Percentiles rank a stretch among this genome's conserved stretches.
Conservation (phyloP, 2,113 vertebrate species). For the Trochalopteron elliotii region DNA sequence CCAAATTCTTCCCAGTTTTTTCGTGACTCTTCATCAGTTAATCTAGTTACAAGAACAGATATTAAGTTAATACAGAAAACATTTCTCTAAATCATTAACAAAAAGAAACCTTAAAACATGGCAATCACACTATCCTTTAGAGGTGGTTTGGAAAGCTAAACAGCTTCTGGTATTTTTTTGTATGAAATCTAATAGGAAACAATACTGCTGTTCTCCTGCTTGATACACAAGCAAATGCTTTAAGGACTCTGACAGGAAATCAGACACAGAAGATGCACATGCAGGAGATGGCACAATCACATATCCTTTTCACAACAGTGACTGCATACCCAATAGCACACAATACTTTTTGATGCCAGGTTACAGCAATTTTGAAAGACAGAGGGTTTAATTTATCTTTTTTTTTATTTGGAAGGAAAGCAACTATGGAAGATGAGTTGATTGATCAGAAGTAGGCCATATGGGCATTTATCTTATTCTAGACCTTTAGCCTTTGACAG, state of each 20-base stretch:
- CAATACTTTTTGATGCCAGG: neutral
- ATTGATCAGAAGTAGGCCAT: neutral
- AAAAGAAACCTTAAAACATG: neutral
- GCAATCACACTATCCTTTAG: neutral
- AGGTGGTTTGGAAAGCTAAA: neutral
- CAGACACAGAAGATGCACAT: neutral
- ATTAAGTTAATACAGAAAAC: neutral
- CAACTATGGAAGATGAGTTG: neutral
- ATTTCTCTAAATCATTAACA: neutral
- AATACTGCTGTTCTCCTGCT: neutral
- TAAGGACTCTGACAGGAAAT: neutral
- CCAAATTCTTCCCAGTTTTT: constrained; percentile 92
- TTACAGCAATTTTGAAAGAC: neutral
- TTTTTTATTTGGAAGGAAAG: neutral
- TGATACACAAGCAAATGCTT: neutral
- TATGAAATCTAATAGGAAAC: neutral
- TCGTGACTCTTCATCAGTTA: constrained; percentile 94
- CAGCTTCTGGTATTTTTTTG: neutral
- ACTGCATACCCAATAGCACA: neutral
- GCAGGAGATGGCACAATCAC: neutral
- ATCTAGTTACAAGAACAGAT: constrained; percentile 72
- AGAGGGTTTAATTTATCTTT: neutral
- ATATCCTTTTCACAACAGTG: neutral
- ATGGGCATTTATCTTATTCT: neutral
- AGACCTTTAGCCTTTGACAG: neutral